These are phyloP conservation scores for Illadopsis cleaveri DNA, from an alignment of 2,113 vertebrate genomes.

Conservation along the genomic window DNA sequence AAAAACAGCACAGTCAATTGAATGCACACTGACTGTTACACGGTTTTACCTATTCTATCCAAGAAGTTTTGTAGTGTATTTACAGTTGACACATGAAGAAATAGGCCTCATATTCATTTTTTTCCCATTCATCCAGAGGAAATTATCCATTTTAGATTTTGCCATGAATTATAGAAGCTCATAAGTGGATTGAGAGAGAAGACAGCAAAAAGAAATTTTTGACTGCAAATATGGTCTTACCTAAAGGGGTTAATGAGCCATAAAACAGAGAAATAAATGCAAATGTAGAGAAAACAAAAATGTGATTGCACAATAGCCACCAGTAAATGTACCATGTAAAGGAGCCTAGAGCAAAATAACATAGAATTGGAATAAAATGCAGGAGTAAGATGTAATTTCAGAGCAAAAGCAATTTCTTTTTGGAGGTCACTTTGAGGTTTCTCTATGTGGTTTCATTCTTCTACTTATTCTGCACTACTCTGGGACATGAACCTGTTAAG, in stretches of 20 bases:
- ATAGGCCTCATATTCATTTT: neutral
- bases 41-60: neutral
- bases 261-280: neutral
- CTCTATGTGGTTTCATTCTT: neutral
- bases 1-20: neutral
- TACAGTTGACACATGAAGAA: neutral
- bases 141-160: neutral
- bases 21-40: neutral
- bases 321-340: constrained; percentile 17
- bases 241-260: neutral
- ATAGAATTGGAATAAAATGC: neutral
- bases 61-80: neutral
- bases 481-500: neutral
- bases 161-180: neutral
- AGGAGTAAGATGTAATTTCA: neutral
- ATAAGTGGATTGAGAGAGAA: neutral
- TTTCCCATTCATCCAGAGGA: neutral
- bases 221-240: neutral
- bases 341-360: neutral
- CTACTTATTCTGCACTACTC: neutral
- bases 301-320: neutral
- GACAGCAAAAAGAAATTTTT: neutral
- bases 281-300: constrained; percentile 4
- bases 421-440: constrained; percentile 17
- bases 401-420: neutral